Evolutionary conservation across 2,113 vertebrate genomes (phyloP), one percentile per base, ranked within the genome.

Genomic region (Terrapene triunguis): DNA sequence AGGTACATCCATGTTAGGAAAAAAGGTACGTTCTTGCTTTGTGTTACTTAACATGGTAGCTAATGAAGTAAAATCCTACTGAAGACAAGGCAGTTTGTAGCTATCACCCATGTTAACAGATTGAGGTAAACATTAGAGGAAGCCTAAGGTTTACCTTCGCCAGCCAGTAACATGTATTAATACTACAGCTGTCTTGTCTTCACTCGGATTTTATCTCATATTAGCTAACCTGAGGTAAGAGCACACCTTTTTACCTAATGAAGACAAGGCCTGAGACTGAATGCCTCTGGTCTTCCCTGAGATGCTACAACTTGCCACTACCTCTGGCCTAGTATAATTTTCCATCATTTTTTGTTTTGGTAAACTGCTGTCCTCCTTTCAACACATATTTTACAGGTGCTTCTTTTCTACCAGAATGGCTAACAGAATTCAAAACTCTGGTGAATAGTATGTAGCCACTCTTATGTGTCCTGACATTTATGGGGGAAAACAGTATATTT

Each of bases 51-150:
- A 29, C 11, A 13, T 32, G 57, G 57, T 62, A 62, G 57, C 57
- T 62, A 32, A 62, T 29, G 27, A 62, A 62, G 57, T 32, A 62
- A 62, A 62, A 62, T 12, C 57, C 57, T 32, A 62, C 5, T 32
- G 57, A 32, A 62, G 27, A 32, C 11, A 62, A 62, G 27, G 27
- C 57, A 62, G 29, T 62, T 32, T 62, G 29, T 62, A 62, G 27
- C 13, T 59, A 78, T 22, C 69, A 2, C 16, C 17, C 2, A 0
- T 1, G 14, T 47, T 7, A 62, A 54, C 5, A 54, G 4, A 74
- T n/a, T 12, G 5, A 1, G 76, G 47, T 12, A 65, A 84, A 59
- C 12, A 32, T 69, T 42, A 3, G 0, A 0, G 76, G 90, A 29
- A 25, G 10, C 65, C 8, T 69, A n/a, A 69, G 35, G 35, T n/a